These are phyloP conservation scores for Lamellibrachia columna DNA, from an alignment of 2,888 invertebrate species.

Conservation along the genomic window DNA sequence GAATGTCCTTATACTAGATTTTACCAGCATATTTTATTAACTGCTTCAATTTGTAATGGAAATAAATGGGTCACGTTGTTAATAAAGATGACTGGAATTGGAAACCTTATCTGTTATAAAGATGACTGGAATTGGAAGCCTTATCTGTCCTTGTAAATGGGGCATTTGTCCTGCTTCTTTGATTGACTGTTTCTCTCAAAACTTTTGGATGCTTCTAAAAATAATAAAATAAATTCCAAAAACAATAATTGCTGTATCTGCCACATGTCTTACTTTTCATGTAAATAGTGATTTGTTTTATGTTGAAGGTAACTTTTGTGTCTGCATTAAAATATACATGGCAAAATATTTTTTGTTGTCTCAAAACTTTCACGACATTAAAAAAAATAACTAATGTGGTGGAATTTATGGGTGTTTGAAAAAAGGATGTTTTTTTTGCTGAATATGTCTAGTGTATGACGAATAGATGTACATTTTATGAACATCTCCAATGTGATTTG, in stretches of 20 bases:
- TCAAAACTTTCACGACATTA: too few relatives aligned
- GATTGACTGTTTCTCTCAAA: too few relatives aligned
- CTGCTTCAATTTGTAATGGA: neutral
- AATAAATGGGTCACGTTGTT: neutral
- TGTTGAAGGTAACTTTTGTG: too few relatives aligned
- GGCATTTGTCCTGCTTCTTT: too few relatives aligned
- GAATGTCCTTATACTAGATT: neutral
- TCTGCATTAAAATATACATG: too few relatives aligned
- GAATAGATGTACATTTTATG: too few relatives aligned
- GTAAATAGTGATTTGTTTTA: too few relatives aligned
- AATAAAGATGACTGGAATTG: neutral
- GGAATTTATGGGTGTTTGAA: neutral
- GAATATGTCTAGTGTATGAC: neutral
- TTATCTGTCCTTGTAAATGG: neutral
- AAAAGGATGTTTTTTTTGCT: neutral
- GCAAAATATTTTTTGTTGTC: too few relatives aligned
- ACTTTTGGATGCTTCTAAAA: too few relatives aligned
- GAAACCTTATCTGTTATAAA: neutral
- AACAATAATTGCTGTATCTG: too few relatives aligned
- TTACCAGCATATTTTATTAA: neutral
- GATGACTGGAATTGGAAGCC: neutral
- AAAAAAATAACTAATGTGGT: neutral
- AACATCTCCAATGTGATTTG: neutral
- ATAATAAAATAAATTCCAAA: too few relatives aligned
- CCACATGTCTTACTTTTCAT: neutral